Conservation (phyloP, 2,113 vertebrate genomes). For the Alligator mississippiensis region DNA sequence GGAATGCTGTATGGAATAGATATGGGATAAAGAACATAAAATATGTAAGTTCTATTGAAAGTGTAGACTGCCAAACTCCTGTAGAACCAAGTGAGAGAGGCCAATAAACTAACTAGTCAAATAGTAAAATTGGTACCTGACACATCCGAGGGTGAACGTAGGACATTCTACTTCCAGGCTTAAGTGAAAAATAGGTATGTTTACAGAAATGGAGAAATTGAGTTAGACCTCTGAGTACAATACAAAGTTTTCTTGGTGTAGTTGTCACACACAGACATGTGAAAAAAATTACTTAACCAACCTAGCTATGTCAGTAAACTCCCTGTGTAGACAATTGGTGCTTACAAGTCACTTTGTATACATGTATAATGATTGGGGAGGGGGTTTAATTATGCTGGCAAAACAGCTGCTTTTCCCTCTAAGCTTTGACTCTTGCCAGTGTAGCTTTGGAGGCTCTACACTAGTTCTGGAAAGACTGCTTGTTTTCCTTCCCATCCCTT, state of each 20-base stretch:
- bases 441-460: background rate
- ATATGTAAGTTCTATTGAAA: background rate
- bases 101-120: background rate
- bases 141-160: background rate
- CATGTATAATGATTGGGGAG: background rate
- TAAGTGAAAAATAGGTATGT: background rate
- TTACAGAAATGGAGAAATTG: background rate
- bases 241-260: background rate
- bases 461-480: background rate
- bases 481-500: background rate
- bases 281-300: background rate
- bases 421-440: background rate
- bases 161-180: background rate
- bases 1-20: background rate
- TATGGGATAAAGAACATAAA: rapidly evolving
- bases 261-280: background rate
- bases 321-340: no score
- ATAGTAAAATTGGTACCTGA: background rate
- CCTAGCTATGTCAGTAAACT: no score
- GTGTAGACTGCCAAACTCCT: background rate
- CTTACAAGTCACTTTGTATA: rapidly evolving
- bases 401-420: rapidly evolving
- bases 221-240: background rate
- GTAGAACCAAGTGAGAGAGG: background rate
- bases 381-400: background rate